phyloP scores from a whole-genome alignment of 2,888 invertebrate genomes.

The Cheilosia pagana region DNA sequence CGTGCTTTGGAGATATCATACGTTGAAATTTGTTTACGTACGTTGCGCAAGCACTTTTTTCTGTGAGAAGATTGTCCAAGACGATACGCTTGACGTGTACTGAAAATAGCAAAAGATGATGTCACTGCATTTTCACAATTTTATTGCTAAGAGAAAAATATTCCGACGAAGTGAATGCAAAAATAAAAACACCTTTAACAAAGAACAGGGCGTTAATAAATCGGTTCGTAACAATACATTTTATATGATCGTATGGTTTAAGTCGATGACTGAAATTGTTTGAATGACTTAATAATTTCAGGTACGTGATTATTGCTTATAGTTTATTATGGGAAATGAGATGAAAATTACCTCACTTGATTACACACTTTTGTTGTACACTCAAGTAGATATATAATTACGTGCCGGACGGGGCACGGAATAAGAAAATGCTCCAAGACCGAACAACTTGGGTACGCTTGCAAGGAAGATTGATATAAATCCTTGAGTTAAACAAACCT shows the following conservation, averaged over 20 bases:
- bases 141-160: slow-evolving; percentile 4
- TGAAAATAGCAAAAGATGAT: slow-evolving; percentile 51
- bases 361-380: too few relatives aligned
- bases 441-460: too few relatives aligned
- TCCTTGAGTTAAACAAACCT: too few relatives aligned
- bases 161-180: not conserved
- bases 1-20: not conserved
- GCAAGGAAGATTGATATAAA: too few relatives aligned
- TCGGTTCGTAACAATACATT: not conserved
- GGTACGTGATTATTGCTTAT: too few relatives aligned
- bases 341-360: too few relatives aligned
- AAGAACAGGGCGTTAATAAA: not conserved
- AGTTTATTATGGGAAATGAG: not conserved
- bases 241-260: slow-evolving; percentile 1
- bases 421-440: too few relatives aligned
- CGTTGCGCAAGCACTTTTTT: slow-evolving; percentile 1
- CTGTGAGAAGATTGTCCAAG: not conserved
- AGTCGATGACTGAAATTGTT: slow-evolving; percentile 3
- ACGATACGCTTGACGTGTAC: slow-evolving; percentile 1
- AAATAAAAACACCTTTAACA: not conserved
- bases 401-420: too few relatives aligned
- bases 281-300: too few relatives aligned
- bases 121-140: slow-evolving; percentile 36
- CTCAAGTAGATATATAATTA: too few relatives aligned
- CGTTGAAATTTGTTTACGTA: slow-evolving; percentile 13